Percentiles rank a stretch among this genome's conserved stretches.
These are phyloP conservation scores for Lithophane leautieri DNA, from an alignment of 2,888 invertebrate species.

Conservation along the genomic window DNA sequence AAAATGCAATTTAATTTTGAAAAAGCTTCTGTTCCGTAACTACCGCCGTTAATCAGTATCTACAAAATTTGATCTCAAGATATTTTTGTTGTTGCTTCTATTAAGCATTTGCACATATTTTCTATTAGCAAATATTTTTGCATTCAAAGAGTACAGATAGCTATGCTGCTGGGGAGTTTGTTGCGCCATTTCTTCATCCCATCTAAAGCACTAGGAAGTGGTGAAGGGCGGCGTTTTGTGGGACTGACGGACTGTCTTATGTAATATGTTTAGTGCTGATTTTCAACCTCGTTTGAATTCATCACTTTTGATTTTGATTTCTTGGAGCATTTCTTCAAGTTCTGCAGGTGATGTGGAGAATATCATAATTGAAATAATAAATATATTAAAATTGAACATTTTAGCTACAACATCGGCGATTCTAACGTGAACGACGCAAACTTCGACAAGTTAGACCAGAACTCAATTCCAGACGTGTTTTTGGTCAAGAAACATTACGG, in stretches of 20 bases:
- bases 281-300: not conserved
- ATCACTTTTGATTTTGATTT: not conserved
- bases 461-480: slow-evolving; percentile 96
- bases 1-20: not conserved
- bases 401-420: slow-evolving; percentile 95
- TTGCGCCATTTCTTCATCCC: no score
- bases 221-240: no score
- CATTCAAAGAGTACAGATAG: no score
- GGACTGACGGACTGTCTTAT: no score
- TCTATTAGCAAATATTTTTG: not conserved
- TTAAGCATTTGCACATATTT: not conserved
- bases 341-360: not conserved
- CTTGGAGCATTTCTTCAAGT: not conserved
- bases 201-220: no score
- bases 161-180: no score
- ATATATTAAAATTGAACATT: not conserved
- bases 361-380: not conserved
- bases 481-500: slow-evolving; percentile 98
- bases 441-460: slow-evolving; percentile 94
- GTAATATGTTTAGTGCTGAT: no score
- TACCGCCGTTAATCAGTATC: not conserved
- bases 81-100: not conserved
- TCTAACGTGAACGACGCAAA: slow-evolving; percentile 97
- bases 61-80: not conserved
- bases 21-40: not conserved